Evolutionary conservation across 2,888 invertebrate species (phyloP).

Genomic region (Ophion slaviceki): DNA sequence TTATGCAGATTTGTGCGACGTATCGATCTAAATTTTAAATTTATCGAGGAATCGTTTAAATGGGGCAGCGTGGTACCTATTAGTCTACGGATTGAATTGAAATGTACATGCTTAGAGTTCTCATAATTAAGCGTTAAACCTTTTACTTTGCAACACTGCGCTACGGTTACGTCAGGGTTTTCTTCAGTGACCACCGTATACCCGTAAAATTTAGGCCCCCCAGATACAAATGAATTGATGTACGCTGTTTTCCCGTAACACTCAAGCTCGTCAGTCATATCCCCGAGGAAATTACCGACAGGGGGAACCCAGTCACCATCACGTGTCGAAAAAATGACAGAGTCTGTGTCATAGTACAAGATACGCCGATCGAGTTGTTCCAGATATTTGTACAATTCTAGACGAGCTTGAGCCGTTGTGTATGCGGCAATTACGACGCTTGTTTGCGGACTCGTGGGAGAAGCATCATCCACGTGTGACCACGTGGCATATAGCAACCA

Average conservation of each 20-base stretch:
- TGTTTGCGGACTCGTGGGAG: constrained; percentile 1
- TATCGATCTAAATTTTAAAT: too few species aligned
- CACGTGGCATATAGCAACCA: constrained; percentile 66
- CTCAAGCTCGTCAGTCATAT: constrained; percentile 78
- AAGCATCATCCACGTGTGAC: neutral
- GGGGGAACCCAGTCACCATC: constrained; percentile 58
- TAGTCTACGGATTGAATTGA: neutral
- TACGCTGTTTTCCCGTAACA: constrained; percentile 70
- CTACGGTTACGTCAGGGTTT: neutral
- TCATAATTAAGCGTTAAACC: neutral
- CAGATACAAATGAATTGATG: constrained; percentile 77
- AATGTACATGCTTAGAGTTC: neutral
- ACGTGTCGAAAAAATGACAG: constrained; percentile 72
- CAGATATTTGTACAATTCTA: constrained; percentile 76
- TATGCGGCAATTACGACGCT: constrained; percentile 78
- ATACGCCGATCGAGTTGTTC: constrained; percentile 73
- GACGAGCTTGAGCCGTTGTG: constrained; percentile 76
- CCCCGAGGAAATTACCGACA: constrained; percentile 74
- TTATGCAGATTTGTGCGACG: too few species aligned
- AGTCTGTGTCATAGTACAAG: constrained; percentile 80
- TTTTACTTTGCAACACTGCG: neutral
- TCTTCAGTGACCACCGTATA: neutral
- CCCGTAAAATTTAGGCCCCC: constrained; percentile 76
- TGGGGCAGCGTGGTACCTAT: too few species aligned
- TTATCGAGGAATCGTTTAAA: too few species aligned